Base-by-base conservation (phyloP, 2,113 vertebrate genomes). In the Anhinga anhinga region DNA sequence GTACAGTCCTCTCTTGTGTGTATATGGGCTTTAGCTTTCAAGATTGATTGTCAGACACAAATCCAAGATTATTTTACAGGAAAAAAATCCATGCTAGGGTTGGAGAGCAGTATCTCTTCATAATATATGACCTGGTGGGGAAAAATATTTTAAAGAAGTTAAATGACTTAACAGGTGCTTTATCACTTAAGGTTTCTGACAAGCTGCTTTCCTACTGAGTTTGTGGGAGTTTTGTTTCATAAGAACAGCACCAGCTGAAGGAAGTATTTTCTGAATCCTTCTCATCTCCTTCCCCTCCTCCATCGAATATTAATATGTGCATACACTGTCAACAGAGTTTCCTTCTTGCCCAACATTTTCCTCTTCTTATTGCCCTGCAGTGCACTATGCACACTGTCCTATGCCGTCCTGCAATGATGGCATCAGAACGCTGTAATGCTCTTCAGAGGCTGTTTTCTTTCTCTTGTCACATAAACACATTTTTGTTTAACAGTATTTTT, bases 381-480 rank as follows among this genome's bases (percentile, higher is more conserved):
- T 52, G 11, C 77, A 29, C 82, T 62, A 15, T 70, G 44, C 17
- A 23, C 8, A 3, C 8, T 89, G 34, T 85, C 49, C 56, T 53
- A 1, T 58, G n/a, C 21, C 4, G 0, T 72, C 44, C 50, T 72
- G 49, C 30, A 72, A 10, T 26, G n/a, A 40, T 0, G 4, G 16
- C 23, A 26, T 65, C 45, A 47, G 63, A 66, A 50, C 1, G 0
- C 10, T 74, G 11, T 72, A 27, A 34, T 2, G 3, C 29, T 83
- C 59, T 86, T 49, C 26, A 50, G 19, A 70, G 26, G 22, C 62
- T 58, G 10, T 79, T 78, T 81, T 69, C 63, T 86, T 84, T 84
- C 72, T 78, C 19, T 38, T 45, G 22, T 47, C 66, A 42, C 17
- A 20, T 47, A 67, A 76, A 44, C 0, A 0, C 1, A 0, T 42